Evolutionary conservation across 2,888 invertebrate species (phyloP).

Genomic region (Fissipunctia ypsillon): DNA sequence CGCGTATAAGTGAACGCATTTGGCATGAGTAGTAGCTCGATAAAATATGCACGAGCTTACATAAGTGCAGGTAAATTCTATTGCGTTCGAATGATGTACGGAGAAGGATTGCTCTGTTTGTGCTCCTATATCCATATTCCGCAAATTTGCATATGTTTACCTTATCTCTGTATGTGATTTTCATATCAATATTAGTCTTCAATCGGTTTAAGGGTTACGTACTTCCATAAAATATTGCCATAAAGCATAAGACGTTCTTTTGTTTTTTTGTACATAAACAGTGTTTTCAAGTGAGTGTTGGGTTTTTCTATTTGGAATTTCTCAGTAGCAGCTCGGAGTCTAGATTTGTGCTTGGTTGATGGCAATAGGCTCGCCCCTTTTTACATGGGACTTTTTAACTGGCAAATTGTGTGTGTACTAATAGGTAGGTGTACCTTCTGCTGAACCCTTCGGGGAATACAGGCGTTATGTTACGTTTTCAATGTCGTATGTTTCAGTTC

Average conservation of each 20-base stretch:
- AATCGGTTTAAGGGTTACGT: neutral
- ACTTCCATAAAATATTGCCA: neutral
- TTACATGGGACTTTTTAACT: too few relatives aligned
- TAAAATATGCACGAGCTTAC: conserved; percentile 57
- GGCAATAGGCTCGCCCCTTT: too few relatives aligned
- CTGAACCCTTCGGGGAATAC: neutral
- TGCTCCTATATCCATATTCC: conserved; percentile 13
- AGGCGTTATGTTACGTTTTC: neutral
- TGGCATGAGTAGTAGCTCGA: conserved; percentile 32
- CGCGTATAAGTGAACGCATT: conserved; percentile 45
- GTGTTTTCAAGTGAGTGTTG: neutral
- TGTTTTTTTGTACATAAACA: neutral
- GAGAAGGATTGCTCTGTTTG: conserved; percentile 47
- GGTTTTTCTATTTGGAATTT: too few relatives aligned
- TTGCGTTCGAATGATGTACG: conserved; percentile 52
- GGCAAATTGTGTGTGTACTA: too few relatives aligned
- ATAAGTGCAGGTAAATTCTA: conserved; percentile 56
- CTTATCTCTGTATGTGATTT: conserved; percentile 20
- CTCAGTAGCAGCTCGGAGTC: neutral
- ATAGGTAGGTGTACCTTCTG: too few relatives aligned
- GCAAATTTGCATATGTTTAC: conserved; percentile 31
- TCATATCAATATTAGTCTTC: neutral
- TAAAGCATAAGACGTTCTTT: neutral
- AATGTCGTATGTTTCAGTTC: neutral
- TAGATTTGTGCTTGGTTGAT: too few relatives aligned